Percentiles rank a stretch among this genome's conserved stretches.
phyloP scores from a whole-genome alignment of 2,888 invertebrate genomes.

The Erynnis tages region DNA sequence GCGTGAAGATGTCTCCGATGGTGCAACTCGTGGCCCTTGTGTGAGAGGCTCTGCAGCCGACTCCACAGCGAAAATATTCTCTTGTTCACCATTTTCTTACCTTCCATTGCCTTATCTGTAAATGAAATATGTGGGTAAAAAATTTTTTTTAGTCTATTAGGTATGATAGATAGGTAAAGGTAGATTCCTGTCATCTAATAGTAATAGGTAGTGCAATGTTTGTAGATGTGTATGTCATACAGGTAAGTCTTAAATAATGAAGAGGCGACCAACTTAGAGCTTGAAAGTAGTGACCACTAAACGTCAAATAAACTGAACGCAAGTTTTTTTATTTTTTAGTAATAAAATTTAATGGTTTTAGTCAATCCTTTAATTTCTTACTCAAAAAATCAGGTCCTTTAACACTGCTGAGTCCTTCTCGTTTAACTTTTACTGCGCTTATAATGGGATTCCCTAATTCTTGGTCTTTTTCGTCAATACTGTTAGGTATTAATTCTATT shows the following conservation, averaged over 20 bases:
- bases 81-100: constrained; percentile 57
- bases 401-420: constrained; percentile 43
- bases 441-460: constrained; percentile 31
- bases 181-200: background rate
- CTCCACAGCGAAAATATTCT: constrained; percentile 74
- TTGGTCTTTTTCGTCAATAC: constrained; percentile 33
- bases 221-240: too few species aligned
- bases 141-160: too few species aligned
- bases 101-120: constrained; percentile 48
- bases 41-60: constrained; percentile 66
- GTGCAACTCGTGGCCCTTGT: constrained; percentile 67
- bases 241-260: too few species aligned
- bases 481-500: constrained; percentile 19
- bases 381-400: constrained; percentile 38
- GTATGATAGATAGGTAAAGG: too few species aligned
- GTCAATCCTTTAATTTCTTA: constrained; percentile 9
- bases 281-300: too few species aligned
- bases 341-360: too few species aligned
- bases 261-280: too few species aligned
- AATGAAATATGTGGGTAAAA: constrained; percentile 10
- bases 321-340: too few species aligned
- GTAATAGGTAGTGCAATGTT: too few species aligned
- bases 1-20: constrained; percentile 68
- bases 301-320: too few species aligned
- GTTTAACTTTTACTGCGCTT: constrained; percentile 50